A percentile compares a stretch with the other conserved stretches of the same genome.
phyloP scores from a whole-genome alignment of 2,113 vertebrate species.

The Eptesicus fuscus region DNA sequence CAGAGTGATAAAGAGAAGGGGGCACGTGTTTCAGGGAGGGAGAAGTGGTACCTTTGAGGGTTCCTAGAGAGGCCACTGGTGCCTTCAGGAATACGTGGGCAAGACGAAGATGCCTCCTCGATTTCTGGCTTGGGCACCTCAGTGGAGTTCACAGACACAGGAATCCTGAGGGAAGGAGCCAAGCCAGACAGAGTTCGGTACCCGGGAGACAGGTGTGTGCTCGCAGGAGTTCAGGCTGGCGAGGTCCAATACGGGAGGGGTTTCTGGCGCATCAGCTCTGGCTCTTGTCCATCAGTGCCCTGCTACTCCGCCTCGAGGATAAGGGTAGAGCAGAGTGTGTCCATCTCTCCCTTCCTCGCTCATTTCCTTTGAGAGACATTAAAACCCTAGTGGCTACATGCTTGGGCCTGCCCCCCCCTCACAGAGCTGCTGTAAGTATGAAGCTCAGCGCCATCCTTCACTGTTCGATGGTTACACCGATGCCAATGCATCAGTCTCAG shows the following conservation, averaged over 20 bases:
- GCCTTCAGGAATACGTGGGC: accelerated
- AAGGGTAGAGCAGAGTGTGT: accelerated
- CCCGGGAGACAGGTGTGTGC: not conserved
- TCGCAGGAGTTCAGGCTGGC: not conserved
- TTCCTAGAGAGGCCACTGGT: not conserved
- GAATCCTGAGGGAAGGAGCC: not conserved
- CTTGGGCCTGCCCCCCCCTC: accelerated
- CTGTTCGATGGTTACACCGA: accelerated
- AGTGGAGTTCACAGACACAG: not conserved
- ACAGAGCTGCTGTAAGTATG: accelerated
- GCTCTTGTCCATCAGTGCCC: accelerated
- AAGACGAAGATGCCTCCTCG: no score
- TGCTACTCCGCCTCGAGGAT: accelerated
- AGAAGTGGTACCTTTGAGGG: not conserved
- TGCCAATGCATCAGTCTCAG: accelerated
- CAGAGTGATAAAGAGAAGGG: no score
- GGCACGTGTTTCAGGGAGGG: not conserved
- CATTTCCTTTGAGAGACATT: not conserved
- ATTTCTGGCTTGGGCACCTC: not conserved
- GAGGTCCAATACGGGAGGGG: accelerated
- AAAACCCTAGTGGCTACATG: not conserved
- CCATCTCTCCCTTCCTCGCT: accelerated
- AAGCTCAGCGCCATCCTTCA: not conserved
- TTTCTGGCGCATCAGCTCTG: not conserved
- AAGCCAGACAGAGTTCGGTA: accelerated